Base-by-base conservation (phyloP, 2,888 invertebrate species). In the Gibbula magus region DNA sequence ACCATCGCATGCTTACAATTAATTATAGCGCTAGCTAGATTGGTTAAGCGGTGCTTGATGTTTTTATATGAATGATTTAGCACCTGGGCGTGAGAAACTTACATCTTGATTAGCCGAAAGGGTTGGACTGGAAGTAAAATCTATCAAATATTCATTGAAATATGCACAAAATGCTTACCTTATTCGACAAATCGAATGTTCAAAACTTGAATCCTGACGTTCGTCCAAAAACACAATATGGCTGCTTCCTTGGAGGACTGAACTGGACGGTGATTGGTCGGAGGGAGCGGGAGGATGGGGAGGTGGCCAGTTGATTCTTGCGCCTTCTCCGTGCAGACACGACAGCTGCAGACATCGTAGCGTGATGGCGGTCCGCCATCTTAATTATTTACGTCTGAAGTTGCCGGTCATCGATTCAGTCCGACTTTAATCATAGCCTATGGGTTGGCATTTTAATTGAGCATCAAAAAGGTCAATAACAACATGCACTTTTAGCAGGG, bases 141-240 rank as follows among this genome's bases (percentile, higher is more conserved):
- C 16, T 35, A 39, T 70, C 70, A 35, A 70, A 35, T 70, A 70
- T 70, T 32, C 32, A 70, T 39, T 35, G 3, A 39, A 35, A 20
- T 35, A 39, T 35, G 1, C 45, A 70, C 35, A 70, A 70, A 35
- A 20, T 20, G 32, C 70, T 70, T 70, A 70, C 70, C 70, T 70
- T 70, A 39, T 32, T n/a, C 29, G 29, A 70, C 35, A 32, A 70
- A 20, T 18, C 20, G 70, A 70, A 39, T 10, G 20, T 35, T 18
- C 2, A 32, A 20, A 39, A 39, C 7, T 7, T 10, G 7, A 32
- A n/a, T n/a, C 20, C 35, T 39, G 70, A n/a, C 32, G 39, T 39
- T 25, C 70, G 39, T 35, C 13, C n/a, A 39, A 70, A 70, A 18
- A 70, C 16, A n/a, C 70, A 70, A 70, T 70, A 70, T 70, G 70